Evolutionary conservation across 2,797 vertebrate species (phyloP).

Genomic region (Phylloscopus collybita): DNA sequence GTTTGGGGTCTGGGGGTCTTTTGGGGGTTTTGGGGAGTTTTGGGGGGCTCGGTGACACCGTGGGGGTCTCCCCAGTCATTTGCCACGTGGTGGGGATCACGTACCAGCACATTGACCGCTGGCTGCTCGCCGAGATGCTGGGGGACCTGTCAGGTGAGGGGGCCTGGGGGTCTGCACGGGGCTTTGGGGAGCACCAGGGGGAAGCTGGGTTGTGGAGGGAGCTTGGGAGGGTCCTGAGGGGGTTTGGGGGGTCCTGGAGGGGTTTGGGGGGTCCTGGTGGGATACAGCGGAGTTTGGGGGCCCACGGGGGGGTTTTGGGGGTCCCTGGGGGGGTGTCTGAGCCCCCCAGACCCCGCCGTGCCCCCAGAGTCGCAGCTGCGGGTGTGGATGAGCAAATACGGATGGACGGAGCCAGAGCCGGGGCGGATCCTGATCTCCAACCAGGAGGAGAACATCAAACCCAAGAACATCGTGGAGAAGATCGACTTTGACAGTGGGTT

Average conservation of each 20-base stretch:
- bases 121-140: conserved; percentile 90
- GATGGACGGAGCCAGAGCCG: not conserved
- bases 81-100: conserved; percentile 95
- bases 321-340: not conserved
- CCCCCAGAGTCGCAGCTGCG: not conserved
- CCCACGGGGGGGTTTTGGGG: too few relatives aligned
- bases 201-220: too few relatives aligned
- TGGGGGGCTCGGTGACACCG: too few relatives aligned
- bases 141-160: conserved; percentile 89
- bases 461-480: not conserved
- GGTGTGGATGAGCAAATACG: not conserved
- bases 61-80: conserved; percentile 80
- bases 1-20: too few relatives aligned
- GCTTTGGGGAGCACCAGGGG: too few relatives aligned
- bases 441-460: not conserved
- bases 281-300: not conserved
- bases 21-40: too few relatives aligned
- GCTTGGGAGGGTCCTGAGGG: too few relatives aligned
- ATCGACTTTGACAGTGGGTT: not conserved
- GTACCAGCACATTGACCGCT: conserved; percentile 91
- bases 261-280: too few relatives aligned
- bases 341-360: not conserved
- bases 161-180: too few relatives aligned
- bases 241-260: too few relatives aligned
- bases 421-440: not conserved